Evolutionary conservation across 2,797 vertebrate species (phyloP).

Genomic region (Trachurus trachurus): DNA sequence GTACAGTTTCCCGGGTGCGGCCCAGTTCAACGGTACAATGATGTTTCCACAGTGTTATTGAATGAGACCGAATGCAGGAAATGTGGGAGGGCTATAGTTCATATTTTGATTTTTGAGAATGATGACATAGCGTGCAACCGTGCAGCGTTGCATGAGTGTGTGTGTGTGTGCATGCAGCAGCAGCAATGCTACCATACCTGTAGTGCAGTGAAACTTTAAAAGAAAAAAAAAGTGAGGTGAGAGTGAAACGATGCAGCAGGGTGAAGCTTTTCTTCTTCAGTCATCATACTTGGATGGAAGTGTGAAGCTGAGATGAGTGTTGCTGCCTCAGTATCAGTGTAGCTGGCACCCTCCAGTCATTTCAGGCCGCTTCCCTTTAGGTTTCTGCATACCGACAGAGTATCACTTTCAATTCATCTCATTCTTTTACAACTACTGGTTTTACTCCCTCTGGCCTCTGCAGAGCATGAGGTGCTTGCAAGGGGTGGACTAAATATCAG

Average conservation of each 20-base stretch:
- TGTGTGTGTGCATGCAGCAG: background rate
- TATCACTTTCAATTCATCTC: no score
- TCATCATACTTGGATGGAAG: slow-evolving; percentile 23
- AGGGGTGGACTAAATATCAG: no score
- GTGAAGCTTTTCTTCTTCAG: slow-evolving; percentile 26
- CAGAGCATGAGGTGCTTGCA: no score
- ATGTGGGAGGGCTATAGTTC: background rate
- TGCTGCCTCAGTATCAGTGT: background rate
- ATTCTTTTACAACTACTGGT: no score
- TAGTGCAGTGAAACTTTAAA: slow-evolving; percentile 31
- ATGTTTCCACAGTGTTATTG: slow-evolving; percentile 16
- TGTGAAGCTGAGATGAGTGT: slow-evolving; percentile 1
- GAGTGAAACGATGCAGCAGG: slow-evolving; percentile 51
- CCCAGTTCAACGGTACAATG: background rate
- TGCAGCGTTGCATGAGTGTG: background rate
- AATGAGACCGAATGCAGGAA: slow-evolving; percentile 28
- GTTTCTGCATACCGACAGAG: no score
- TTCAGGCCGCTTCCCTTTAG: no score
- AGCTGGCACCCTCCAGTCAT: background rate
- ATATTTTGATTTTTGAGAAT: slow-evolving; percentile 13
- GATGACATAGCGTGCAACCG: slow-evolving; percentile 22
- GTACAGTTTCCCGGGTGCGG: slow-evolving; percentile 54
- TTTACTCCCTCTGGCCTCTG: no score
- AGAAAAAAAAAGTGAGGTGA: slow-evolving; percentile 45
- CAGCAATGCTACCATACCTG: slow-evolving; percentile 25